Conservation (phyloP, 2,113 vertebrate species). For the Shinisaurus crocodilurus region DNA sequence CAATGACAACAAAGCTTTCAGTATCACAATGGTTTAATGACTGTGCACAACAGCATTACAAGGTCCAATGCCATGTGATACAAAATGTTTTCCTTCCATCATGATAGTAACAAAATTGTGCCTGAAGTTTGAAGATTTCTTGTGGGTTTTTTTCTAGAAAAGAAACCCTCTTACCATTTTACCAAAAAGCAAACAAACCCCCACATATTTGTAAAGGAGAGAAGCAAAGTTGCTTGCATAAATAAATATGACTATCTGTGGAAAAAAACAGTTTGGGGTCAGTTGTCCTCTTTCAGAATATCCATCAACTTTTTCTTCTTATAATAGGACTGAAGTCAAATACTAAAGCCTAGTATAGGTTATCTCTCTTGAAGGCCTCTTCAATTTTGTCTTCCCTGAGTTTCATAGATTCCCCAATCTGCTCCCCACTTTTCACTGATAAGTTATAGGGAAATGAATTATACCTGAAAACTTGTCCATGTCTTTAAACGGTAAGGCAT, state of each 20-base stretch:
- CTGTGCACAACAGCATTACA: background rate
- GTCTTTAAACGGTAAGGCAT: conserved; percentile 90
- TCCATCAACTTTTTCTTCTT: background rate
- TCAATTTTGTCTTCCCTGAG: background rate
- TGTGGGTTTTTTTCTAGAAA: background rate
- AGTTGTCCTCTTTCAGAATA: background rate
- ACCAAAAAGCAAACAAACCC: too few relatives aligned
- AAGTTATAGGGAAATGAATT: fast-evolving
- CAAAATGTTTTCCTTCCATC: background rate
- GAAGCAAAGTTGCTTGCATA: background rate
- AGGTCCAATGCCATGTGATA: background rate
- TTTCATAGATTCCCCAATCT: background rate
- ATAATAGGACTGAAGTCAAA: background rate
- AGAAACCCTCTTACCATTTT: too few relatives aligned
- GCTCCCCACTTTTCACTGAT: background rate
- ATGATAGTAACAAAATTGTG: background rate
- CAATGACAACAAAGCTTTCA: background rate
- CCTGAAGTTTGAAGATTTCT: background rate
- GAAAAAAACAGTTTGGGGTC: background rate
- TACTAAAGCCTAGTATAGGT: background rate
- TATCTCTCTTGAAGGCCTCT: background rate
- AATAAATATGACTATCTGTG: background rate
- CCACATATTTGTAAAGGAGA: background rate
- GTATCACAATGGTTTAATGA: background rate
- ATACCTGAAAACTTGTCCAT: conserved; percentile 92